Evolutionary conservation across 2,888 invertebrate species (phyloP).

Genomic region (Odontocerum albicorne): DNA sequence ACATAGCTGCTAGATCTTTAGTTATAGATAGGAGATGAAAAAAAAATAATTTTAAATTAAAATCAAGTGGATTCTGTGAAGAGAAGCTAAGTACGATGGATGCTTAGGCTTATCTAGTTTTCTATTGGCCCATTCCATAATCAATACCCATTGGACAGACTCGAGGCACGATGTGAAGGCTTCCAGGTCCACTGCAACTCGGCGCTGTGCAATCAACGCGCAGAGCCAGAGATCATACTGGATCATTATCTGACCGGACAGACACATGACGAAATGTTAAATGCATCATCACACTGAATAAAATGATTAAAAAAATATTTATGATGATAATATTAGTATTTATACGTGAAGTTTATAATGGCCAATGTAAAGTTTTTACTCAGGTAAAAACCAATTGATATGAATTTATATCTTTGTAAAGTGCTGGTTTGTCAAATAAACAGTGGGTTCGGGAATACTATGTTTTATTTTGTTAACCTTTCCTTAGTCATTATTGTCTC

Average conservation of each 20-base stretch:
- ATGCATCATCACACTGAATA: slow-evolving; percentile 3
- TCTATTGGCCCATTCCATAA: slow-evolving; percentile 36
- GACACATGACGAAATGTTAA: not conserved
- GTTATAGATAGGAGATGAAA: slow-evolving; percentile 37
- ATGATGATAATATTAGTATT: slow-evolving; percentile 11
- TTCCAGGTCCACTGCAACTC: slow-evolving; percentile 4
- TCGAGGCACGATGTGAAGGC: slow-evolving; percentile 1
- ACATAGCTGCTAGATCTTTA: slow-evolving; percentile 24
- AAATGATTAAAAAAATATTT: slow-evolving; percentile 13
- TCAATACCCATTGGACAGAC: slow-evolving; percentile 30
- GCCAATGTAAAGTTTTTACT: slow-evolving; percentile 50
- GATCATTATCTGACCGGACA: not conserved
- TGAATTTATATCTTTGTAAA: slow-evolving; percentile 46
- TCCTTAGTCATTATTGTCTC: too few species aligned
- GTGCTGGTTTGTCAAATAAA: slow-evolving; percentile 60
- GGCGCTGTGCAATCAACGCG: too few species aligned
- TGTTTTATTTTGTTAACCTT: slow-evolving; percentile 28
- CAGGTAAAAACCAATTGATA: slow-evolving; percentile 49
- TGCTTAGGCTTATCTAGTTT: slow-evolving; percentile 33
- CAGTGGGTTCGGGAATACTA: slow-evolving; percentile 56
- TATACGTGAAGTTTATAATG: slow-evolving; percentile 44
- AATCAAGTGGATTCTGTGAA: slow-evolving; percentile 47
- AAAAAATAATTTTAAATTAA: slow-evolving; percentile 40
- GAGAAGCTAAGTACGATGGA: slow-evolving; percentile 17
- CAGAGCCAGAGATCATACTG: too few species aligned